Evolutionary conservation across 2,888 invertebrate species (phyloP).

Genomic region (Xiphydria camelus): DNA sequence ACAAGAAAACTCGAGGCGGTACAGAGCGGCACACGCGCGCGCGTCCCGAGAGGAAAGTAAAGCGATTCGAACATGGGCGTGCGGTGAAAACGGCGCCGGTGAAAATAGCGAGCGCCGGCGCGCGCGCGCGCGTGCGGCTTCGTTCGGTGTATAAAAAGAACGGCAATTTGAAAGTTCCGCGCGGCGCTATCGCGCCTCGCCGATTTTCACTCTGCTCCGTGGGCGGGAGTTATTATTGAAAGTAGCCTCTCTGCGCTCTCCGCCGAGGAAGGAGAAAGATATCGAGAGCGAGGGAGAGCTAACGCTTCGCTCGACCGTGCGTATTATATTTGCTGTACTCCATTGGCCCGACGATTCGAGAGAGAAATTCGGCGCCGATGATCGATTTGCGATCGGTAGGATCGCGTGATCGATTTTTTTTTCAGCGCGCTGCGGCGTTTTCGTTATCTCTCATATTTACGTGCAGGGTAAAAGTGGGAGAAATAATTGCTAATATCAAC

Average conservation of each 20-base stretch:
- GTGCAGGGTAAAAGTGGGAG: too few species aligned
- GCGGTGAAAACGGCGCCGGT: slow-evolving; percentile 17
- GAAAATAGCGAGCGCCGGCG: slow-evolving; percentile 17
- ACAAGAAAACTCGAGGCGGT: slow-evolving; percentile 1
- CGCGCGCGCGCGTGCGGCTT: neutral
- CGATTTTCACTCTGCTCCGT: slow-evolving; percentile 45
- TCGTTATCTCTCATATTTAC: too few species aligned
- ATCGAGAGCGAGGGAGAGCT: too few species aligned
- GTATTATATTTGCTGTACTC: too few species aligned
- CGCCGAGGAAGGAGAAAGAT: too few species aligned
- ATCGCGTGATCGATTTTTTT: too few species aligned
- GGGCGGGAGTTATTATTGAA: slow-evolving; percentile 28
- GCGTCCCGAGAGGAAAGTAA: slow-evolving; percentile 19
- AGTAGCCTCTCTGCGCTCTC: slow-evolving; percentile 23
- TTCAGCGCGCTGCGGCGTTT: too few species aligned
- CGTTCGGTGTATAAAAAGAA: slow-evolving; percentile 5
- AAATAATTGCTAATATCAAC: too few species aligned
- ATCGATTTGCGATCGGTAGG: too few species aligned
- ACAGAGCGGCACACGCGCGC: slow-evolving; percentile 2
- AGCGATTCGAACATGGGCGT: slow-evolving; percentile 21
- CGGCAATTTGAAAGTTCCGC: slow-evolving; percentile 15
- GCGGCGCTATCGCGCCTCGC: slow-evolving; percentile 9
- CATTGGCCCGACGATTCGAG: too few species aligned
- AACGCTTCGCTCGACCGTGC: too few species aligned
- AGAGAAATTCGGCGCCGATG: too few species aligned